phyloP scores from a whole-genome alignment of 1,140 invertebrate genomes.

The Pachypsylla venusta region DNA sequence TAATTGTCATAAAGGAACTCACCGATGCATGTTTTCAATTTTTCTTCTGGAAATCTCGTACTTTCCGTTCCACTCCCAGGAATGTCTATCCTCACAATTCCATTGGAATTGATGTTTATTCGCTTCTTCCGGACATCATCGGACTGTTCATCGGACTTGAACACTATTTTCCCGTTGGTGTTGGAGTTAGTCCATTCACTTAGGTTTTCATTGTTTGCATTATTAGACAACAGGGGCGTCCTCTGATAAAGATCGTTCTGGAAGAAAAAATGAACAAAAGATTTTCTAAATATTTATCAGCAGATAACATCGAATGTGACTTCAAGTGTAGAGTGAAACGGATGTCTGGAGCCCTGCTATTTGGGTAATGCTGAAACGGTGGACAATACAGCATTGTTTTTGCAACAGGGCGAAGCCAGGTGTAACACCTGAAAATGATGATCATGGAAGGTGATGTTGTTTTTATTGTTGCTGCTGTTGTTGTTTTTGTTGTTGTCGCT shows the following conservation, averaged over 20 bases:
- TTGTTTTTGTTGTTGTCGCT: too few relatives aligned
- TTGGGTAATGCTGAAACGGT: too few relatives aligned
- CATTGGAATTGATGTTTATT: slow-evolving; percentile 31
- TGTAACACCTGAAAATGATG: too few relatives aligned
- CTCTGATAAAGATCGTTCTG: slow-evolving; percentile 35
- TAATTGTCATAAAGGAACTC: slow-evolving; percentile 18
- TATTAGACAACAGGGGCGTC: slow-evolving; percentile 34
- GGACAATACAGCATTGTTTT: too few relatives aligned
- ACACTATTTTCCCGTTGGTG: slow-evolving; percentile 30
- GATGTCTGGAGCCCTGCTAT: too few relatives aligned
- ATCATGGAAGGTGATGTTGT: too few relatives aligned
- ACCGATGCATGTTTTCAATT: slow-evolving; percentile 53
- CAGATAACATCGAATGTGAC: too few relatives aligned
- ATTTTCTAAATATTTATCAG: too few relatives aligned
- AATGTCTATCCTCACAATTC: slow-evolving; percentile 39
- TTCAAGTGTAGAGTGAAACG: too few relatives aligned
- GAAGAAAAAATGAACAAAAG: slow-evolving; percentile 1
- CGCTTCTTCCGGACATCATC: slow-evolving; percentile 33
- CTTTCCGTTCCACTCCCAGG: slow-evolving; percentile 40
- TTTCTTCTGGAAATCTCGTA: slow-evolving; percentile 49
- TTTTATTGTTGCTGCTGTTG: too few relatives aligned
- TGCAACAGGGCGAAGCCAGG: too few relatives aligned
- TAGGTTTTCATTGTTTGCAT: slow-evolving; percentile 32
- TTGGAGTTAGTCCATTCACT: not conserved
- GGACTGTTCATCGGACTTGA: slow-evolving; percentile 33